phyloP scores from a whole-genome alignment of 2,113 vertebrate species.

The Cygnus buccinator region DNA sequence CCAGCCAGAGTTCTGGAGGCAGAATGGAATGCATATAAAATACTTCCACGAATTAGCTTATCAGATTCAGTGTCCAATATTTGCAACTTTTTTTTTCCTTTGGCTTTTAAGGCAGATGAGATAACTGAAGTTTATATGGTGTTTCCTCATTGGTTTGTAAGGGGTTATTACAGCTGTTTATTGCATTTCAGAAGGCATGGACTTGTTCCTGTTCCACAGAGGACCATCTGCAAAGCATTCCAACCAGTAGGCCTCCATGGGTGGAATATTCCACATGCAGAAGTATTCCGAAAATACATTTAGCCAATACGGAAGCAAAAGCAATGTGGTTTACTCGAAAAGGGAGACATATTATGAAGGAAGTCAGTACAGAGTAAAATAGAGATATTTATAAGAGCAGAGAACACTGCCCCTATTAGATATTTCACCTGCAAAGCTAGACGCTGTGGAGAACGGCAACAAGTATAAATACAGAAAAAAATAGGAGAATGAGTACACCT shows the following conservation, averaged over 20 bases:
- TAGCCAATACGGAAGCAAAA: neutral
- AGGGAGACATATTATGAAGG: neutral
- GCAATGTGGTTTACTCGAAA: neutral
- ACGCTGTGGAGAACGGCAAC: neutral
- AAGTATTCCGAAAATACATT: neutral
- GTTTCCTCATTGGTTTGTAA: neutral
- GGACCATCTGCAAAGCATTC: neutral
- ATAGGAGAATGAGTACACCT: neutral
- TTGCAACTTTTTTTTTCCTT: neutral
- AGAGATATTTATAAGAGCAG: neutral
- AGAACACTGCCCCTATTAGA: neutral
- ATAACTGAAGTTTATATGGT: neutral
- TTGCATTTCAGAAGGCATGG: neutral
- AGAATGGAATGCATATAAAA: neutral
- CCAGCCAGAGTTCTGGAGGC: neutral
- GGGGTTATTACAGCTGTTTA: neutral
- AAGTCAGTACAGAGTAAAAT: neutral
- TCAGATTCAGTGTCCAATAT: neutral
- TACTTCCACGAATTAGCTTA: neutral
- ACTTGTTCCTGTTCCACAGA: neutral
- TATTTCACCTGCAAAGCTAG: neutral
- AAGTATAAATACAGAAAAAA: neutral
- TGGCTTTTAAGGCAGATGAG: slow-evolving; percentile 20
- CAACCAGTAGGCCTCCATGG: neutral
- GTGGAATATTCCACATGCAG: neutral